Base-by-base conservation (phyloP, 2,113 vertebrate genomes). In the Urocolius indicus region DNA sequence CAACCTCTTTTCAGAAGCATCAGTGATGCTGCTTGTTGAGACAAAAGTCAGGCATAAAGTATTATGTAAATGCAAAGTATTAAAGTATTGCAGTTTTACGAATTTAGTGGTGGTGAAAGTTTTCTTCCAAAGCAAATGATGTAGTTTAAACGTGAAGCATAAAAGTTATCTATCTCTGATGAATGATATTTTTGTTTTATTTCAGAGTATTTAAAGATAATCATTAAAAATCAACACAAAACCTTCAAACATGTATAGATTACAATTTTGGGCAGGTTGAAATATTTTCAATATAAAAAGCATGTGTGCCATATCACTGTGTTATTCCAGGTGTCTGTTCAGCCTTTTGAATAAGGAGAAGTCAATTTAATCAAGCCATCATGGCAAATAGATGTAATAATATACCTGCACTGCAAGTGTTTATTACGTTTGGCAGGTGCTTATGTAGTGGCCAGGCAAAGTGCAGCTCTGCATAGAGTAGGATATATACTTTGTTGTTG, bases 351-450 rank as follows among this genome's bases (percentile, higher is more conserved):
- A 84, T 84, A 93, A 75, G 23, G 91, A 82, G 52, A 96, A 75
- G 43, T 95, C 75, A 86, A 65, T 89, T 90, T 88, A 75, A 92
- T 93, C 90, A 80, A 88, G 36, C 12, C 63, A 65, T 74, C 13
- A 0, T 45, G 21, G 59, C 76, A 93, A 92, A 88, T 68, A 90
- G 85, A 83, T 77, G 51, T 78, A 77, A 88, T 67, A 82, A 88
- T 95, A 84, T 71, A 93, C 68, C 79, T 92, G 45, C 55, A 67
- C 75, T 75, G 48, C 57, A 68, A 88, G 48, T 57, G 79, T 84
- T 96, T 90, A 71, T 88, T 92, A 24, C 67, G 51, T 93, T 92
- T 81, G 65, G 68, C 48, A 84, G 85, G 48, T 90, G 52, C 65
- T 77, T 86, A 52, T 57, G 65, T 80, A 92, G 83, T 78, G 80